These are phyloP conservation scores for Lepidocyrtoides sp. DNA, from an alignment of 2,888 invertebrate species.

Conservation along the genomic window DNA sequence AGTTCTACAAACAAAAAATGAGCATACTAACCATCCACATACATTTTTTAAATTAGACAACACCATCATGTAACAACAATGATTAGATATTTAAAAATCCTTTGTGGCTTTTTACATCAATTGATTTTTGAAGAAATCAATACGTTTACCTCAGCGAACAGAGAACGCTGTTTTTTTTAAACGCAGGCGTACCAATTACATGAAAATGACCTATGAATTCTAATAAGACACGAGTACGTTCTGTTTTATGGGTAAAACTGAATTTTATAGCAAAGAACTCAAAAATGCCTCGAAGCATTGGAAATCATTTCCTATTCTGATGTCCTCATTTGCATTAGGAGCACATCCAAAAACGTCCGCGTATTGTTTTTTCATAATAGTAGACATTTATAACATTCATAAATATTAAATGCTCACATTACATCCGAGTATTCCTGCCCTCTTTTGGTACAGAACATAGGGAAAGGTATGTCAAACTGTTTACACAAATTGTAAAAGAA, in stretches of 20 bases:
- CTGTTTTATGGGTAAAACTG: conserved; percentile 8
- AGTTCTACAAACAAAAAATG: no score
- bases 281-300: conserved; percentile 49
- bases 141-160: no score
- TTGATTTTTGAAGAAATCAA: background rate
- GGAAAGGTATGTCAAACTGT: background rate
- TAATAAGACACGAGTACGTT: background rate
- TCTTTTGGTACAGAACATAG: background rate
- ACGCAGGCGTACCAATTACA: background rate
- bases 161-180: background rate
- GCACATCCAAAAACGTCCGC: conserved; percentile 31
- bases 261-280: conserved; percentile 29
- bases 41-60: no score
- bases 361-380: conserved; percentile 16
- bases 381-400: conserved; percentile 8
- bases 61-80: background rate
- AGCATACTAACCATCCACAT: no score
- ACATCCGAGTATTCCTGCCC: background rate
- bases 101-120: background rate
- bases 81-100: background rate
- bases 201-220: background rate
- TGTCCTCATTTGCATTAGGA: conserved; percentile 77
- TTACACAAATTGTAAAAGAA: background rate
- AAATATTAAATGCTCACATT: background rate
- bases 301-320: conserved; percentile 74